Conservation (phyloP, 1,140 invertebrate species). For the Achatina immaculata region DNA sequence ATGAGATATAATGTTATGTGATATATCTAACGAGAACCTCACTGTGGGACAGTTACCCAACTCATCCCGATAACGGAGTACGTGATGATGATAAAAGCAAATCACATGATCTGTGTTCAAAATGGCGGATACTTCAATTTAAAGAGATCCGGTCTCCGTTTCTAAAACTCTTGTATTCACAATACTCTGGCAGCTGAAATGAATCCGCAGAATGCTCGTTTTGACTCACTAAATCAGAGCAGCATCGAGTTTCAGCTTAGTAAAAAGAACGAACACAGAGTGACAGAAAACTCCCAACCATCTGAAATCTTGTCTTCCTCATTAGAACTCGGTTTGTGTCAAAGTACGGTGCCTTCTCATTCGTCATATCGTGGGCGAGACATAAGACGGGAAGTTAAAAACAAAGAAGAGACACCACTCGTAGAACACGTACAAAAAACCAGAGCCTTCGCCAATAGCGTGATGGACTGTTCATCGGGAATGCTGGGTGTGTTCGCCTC, state of each 20-base stretch:
- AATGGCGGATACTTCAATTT: constrained; percentile 24
- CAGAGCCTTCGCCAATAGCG: background rate
- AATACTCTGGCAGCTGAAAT: background rate
- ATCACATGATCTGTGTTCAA: constrained; percentile 35
- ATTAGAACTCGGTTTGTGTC: no score
- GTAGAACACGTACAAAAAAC: background rate
- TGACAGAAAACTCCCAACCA: no score
- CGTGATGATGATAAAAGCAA: constrained; percentile 23
- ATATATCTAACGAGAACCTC: no score
- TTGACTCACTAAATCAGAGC: background rate
- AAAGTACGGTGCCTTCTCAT: no score
- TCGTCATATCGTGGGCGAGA: background rate
- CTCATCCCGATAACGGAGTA: no score
- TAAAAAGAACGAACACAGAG: no score
- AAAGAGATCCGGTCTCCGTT: no score
- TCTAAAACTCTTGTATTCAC: background rate
- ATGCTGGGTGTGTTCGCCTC: no score
- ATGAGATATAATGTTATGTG: no score
- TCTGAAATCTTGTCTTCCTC: no score
- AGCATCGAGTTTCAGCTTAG: background rate
- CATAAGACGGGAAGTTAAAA: background rate
- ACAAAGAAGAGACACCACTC: background rate
- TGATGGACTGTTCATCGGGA: background rate
- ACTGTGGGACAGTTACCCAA: no score
- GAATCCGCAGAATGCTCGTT: background rate